Base-by-base conservation (phyloP, 2,113 vertebrate genomes). In the Zingel zingel region DNA sequence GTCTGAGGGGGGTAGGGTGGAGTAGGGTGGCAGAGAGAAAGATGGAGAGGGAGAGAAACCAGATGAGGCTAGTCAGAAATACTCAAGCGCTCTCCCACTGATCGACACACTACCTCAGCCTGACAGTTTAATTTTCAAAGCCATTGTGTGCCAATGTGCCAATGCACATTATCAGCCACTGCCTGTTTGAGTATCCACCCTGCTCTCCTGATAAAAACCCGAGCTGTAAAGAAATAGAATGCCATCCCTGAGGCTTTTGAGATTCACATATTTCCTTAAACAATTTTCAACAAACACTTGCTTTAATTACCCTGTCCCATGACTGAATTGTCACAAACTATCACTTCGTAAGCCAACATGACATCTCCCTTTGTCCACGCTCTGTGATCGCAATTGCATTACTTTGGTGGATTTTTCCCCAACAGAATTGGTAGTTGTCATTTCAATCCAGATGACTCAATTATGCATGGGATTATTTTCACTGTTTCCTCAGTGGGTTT, bases 121-220 rank as follows among this genome's bases (percentile, higher is more conserved):
- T 82, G 90, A 90, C 91, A 86, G 74, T 84, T 90, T 91, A 81
- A 84, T 90, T 92, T 92, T 75, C 84, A 85, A 61, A 82, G 56
- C 76, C 70, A 63, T 9, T 39, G 74, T 88, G 81, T 88, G 64
- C 79, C 85, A 78, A 66, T 78, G 79, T 83, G 71, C 74, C 82
- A 72, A 85, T 85, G 72, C 18, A 30, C 59, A 74, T 86, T 82
- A 86, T 90, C 80, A 85, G 57, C 65, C 18, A 2, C 65, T 56
- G 79, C 15, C 62, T 64, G 48, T 81, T 79, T 84, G 70, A 82
- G n/a, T 30, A 75, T 65, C 79, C 50, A 27, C 68, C 33, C 39
- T 21, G 72, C 76, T 54, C 33, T 62, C 45, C 14, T 74, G 65
- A 86, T 71, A 39, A 78, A 85, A 79, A 67, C 15, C 67, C 58